Evolutionary conservation across 2,888 invertebrate genomes (phyloP).

Genomic region (Ectemnius continuus): DNA sequence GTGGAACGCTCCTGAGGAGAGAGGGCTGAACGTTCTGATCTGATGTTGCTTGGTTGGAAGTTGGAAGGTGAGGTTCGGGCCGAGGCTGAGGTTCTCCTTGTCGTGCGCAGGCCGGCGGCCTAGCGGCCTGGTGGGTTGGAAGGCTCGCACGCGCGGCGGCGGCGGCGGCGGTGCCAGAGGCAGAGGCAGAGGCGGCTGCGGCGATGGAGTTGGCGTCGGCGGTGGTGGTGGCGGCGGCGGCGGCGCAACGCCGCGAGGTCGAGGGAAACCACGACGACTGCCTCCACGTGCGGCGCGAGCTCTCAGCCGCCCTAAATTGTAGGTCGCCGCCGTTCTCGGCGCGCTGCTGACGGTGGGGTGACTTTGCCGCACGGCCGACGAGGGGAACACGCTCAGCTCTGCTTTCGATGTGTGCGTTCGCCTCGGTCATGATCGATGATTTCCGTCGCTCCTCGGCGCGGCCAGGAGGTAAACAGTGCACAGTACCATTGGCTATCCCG

Average conservation of each 20-base stretch:
- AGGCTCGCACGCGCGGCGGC: slow-evolving; percentile 23
- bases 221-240: slow-evolving; percentile 63
- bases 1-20: not conserved
- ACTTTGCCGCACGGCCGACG: slow-evolving; percentile 49
- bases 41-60: no score
- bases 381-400: slow-evolving; percentile 21
- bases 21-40: not conserved
- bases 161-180: slow-evolving; percentile 20
- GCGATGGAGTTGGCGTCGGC: slow-evolving; percentile 64
- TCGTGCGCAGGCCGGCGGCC: not conserved
- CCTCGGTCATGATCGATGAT: slow-evolving; percentile 68
- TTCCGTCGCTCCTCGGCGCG: slow-evolving; percentile 64
- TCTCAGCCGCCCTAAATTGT: slow-evolving; percentile 73
- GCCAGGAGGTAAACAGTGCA: slow-evolving; percentile 76
- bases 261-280: slow-evolving; percentile 71
- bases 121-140: not conserved
- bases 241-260: slow-evolving; percentile 14
- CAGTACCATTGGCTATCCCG: slow-evolving; percentile 74
- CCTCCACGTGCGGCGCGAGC: slow-evolving; percentile 75
- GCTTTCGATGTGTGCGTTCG: slow-evolving; percentile 40
- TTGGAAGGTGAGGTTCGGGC: no score
- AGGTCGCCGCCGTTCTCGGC: slow-evolving; percentile 64
- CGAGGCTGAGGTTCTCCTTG: not conserved
- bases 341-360: slow-evolving; percentile 32
- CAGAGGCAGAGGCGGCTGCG: no score